Base-by-base conservation (phyloP, 2,888 invertebrate genomes). In the Xanthia togata region DNA sequence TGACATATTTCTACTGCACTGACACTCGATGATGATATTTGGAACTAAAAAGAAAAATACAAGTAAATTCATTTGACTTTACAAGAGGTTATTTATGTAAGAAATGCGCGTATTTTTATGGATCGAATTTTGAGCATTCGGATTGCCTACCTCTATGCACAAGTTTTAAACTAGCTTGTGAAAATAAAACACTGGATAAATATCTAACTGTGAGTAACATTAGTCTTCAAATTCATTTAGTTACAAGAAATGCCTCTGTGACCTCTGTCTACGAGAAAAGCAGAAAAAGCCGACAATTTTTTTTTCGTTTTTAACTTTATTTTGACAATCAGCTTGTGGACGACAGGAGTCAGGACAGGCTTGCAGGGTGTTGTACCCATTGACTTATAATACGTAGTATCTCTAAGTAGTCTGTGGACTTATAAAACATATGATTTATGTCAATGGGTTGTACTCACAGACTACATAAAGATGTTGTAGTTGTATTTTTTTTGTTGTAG, bases 1-100 rank as follows among this genome's bases (percentile, higher is more conserved):
- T 50, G 91, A 88, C 93, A 94, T 93, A 26, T 84, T 93, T 77
- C 78, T 84, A 23, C 74, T 26, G n/a, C 53, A 77, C 53, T 69
- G 62, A 60, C 76, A 69, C 63, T n/a, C n/a, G 5, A 12, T 14
- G 23, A 63, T 63, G 23, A 63, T 63, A n/a, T 63, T 68, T 35
- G 63, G 57, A 64, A 78, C 79, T 79, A 53, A 82, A 79, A 79
- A n/a, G 57, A 60, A 70, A 11, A 70, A 73, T 35, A 70, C 12
- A 65, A 62, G 17, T 59, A 44, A 67, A 70, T 67, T 62, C 5
- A 70, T 63, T 59, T 62, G 12, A 59, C 14, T 57, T 57, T 23
- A 50, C 9, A 35, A n/a, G 17, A 78, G 68, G 78, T 78, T 82
- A 73, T 60, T 57, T 38, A 59, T 14, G 41, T 31, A 44, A 68